These are phyloP conservation scores for Camponotus floridanus DNA, from an alignment of 1,140 invertebrate genomes.

Conservation along the genomic window DNA sequence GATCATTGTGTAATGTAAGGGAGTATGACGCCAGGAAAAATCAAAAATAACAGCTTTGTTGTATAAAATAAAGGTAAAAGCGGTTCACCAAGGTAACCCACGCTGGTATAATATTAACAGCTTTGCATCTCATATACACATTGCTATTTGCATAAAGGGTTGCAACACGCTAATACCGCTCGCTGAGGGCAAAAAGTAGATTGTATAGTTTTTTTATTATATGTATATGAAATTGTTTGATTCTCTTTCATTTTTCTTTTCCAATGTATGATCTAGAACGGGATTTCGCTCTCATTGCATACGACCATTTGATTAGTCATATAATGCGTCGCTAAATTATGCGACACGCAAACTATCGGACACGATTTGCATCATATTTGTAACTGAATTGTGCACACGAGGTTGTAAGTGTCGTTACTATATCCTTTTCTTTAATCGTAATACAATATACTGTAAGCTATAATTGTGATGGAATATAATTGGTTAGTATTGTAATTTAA, in stretches of 20 bases:
- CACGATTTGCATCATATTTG: neutral
- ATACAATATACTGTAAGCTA: neutral
- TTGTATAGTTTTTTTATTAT: conserved; percentile 35
- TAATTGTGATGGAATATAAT: neutral
- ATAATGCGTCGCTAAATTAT: conserved; percentile 23
- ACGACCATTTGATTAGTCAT: neutral
- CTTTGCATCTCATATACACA: conserved; percentile 35
- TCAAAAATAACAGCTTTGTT: conserved; percentile 50
- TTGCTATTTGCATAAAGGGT: conserved; percentile 61
- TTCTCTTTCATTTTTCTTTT: conserved; percentile 27
- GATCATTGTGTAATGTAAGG: conserved; percentile 34
- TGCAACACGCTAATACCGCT: conserved; percentile 26
- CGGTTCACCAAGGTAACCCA: conserved; percentile 54
- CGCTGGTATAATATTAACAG: conserved; percentile 55
- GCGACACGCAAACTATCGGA: neutral
- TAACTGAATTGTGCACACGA: neutral
- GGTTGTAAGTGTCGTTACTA: neutral
- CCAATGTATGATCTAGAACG: conserved; percentile 8
- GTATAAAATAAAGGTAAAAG: conserved; percentile 46
- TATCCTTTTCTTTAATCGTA: neutral
- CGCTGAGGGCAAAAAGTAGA: conserved; percentile 12
- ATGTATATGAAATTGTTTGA: conserved; percentile 23
- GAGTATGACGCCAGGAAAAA: conserved; percentile 45
- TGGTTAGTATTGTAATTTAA: neutral
- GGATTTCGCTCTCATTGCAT: neutral